phyloP scores from a whole-genome alignment of 2,113 vertebrate species.

The Phasianus colchicus region DNA sequence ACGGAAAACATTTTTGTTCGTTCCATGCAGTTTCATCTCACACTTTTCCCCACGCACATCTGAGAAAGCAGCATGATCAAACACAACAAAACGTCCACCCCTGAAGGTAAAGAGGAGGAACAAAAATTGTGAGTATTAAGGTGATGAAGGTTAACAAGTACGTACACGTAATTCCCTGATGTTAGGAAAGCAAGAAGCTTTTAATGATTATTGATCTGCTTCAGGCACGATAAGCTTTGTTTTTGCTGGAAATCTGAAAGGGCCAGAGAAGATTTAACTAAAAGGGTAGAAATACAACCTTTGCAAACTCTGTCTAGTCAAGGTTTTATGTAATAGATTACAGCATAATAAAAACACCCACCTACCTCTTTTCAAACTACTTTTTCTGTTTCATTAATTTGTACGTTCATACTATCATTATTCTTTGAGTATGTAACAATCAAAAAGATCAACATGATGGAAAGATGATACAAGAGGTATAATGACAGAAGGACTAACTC shows the following conservation, averaged over 20 bases:
- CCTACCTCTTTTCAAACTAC: not conserved
- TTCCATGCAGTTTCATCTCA: conserved; percentile 89
- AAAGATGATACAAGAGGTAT: too few relatives aligned
- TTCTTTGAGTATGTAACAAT: not conserved
- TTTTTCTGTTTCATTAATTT: not conserved
- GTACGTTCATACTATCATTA: not conserved
- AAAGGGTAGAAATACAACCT: not conserved
- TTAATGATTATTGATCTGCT: not conserved
- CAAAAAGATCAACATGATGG: too few relatives aligned
- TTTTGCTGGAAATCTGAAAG: not conserved
- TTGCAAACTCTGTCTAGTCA: not conserved
- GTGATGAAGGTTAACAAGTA: not conserved
- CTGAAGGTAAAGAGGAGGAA: conserved; percentile 65
- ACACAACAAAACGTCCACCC: conserved; percentile 89
- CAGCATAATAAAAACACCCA: not conserved
- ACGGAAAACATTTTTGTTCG: conserved; percentile 92
- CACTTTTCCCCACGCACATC: conserved; percentile 91
- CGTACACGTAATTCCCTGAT: not conserved
- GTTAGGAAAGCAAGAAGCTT: not conserved
- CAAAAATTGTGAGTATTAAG: not conserved
- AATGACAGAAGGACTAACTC: too few relatives aligned
- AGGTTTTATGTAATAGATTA: not conserved
- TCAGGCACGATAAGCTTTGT: not conserved
- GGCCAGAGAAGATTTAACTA: not conserved
- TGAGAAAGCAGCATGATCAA: conserved; percentile 88